Evolutionary conservation across 2,888 invertebrate genomes (phyloP).

Genomic region (Hipparchia semele): DNA sequence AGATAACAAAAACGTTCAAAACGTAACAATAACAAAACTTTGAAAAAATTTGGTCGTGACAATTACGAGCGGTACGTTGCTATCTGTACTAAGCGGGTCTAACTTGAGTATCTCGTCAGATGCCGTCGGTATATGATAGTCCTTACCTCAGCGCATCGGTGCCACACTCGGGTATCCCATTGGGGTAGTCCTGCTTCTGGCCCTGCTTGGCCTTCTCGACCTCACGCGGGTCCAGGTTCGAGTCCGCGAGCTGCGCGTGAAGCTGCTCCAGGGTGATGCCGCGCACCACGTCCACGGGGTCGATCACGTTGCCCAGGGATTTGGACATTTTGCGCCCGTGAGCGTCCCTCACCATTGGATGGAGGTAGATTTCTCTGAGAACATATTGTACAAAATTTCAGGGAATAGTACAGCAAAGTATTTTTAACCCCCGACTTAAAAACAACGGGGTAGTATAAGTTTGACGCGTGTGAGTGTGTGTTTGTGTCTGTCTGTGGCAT

Average conservation of each 20-base stretch:
- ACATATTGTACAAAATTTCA: constrained; percentile 7
- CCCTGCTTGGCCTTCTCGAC: constrained; percentile 88
- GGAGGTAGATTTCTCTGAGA: constrained; percentile 92
- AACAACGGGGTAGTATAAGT: no score
- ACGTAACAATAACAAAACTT: no score
- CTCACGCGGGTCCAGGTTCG: constrained; percentile 94
- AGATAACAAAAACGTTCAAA: no score
- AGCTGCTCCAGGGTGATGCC: constrained; percentile 93
- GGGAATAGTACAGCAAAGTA: no score
- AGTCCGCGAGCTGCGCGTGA: constrained; percentile 87
- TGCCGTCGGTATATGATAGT: neutral
- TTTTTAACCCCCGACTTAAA: no score
- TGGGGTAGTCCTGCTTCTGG: constrained; percentile 91
- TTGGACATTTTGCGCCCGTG: constrained; percentile 99
- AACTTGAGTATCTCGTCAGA: no score
- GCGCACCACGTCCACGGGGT: constrained; percentile 97
- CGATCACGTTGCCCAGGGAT: constrained; percentile 98
- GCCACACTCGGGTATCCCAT: constrained; percentile 98
- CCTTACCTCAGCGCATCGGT: constrained; percentile 95
- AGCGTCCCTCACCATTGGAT: constrained; percentile 98
- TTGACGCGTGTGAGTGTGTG: no score
- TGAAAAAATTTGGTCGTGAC: no score
- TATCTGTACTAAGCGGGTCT: no score
- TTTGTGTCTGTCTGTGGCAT: no score
- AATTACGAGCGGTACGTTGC: no score